Conservation (phyloP, 2,888 invertebrate genomes). For the Pogonocherus hispidulus region DNA sequence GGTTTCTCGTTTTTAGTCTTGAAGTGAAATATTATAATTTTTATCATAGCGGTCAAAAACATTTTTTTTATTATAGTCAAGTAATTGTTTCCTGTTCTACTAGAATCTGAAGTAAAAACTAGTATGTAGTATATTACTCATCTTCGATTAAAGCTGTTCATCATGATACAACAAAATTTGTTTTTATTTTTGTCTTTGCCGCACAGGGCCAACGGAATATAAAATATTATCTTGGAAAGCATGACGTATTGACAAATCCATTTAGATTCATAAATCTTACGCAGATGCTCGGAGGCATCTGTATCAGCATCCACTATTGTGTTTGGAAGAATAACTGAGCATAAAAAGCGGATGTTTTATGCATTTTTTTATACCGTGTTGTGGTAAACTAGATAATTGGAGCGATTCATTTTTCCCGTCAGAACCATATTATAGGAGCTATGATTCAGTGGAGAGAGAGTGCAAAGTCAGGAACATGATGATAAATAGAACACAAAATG, state of each 20-base stretch:
- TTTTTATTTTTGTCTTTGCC: not conserved
- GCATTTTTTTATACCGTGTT: slow-evolving; percentile 26
- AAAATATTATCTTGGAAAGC: slow-evolving; percentile 36
- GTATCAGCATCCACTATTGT: slow-evolving; percentile 36
- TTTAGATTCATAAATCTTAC: slow-evolving; percentile 40
- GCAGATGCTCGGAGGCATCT: slow-evolving; percentile 33
- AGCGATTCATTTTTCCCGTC: slow-evolving; percentile 17
- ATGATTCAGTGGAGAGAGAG: not conserved
- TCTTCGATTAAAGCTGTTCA: no score
- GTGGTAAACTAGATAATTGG: slow-evolving; percentile 17
- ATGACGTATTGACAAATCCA: slow-evolving; percentile 43
- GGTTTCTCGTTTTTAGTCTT: no score
- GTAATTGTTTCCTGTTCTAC: no score
- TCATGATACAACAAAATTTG: not conserved
- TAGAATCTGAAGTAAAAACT: no score
- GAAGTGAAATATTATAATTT: no score
- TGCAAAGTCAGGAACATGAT: not conserved
- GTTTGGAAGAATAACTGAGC: slow-evolving; percentile 28
- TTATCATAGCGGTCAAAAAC: no score
- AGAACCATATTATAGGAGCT: slow-evolving; percentile 4
- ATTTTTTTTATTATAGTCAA: no score
- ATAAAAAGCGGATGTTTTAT: slow-evolving; percentile 29
- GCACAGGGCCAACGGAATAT: slow-evolving; percentile 4
- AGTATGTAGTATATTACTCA: no score
- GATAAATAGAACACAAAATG: not conserved